Evolutionary conservation across 2,797 vertebrate species (phyloP).

Genomic region (Enteromius afrohamiltoni): DNA sequence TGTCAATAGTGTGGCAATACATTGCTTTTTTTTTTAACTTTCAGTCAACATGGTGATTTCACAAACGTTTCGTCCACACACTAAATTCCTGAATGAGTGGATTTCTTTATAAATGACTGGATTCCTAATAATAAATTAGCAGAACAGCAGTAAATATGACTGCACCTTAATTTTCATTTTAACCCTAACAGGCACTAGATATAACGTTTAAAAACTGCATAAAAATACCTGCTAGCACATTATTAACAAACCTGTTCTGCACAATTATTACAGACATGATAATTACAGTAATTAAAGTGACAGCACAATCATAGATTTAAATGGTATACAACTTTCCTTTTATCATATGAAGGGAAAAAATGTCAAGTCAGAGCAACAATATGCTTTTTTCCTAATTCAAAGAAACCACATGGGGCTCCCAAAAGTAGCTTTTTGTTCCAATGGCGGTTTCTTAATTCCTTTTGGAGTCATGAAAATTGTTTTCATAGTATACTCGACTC

Average conservation of each 20-base stretch:
- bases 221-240: neutral
- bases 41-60: neutral
- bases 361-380: neutral
- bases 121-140: neutral
- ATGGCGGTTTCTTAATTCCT: neutral
- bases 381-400: neutral
- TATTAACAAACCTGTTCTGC: neutral
- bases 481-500: conserved; percentile 15
- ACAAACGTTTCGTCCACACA: neutral
- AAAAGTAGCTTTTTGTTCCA: neutral
- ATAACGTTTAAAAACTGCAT: neutral
- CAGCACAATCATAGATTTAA: neutral
- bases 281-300: neutral
- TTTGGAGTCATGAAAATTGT: conserved; percentile 28
- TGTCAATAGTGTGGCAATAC: neutral
- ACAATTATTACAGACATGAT: neutral
- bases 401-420: neutral
- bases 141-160: neutral
- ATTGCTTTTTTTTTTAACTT: neutral
- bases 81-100: too few relatives aligned
- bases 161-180: neutral
- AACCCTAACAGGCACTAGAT: neutral
- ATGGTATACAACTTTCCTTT: neutral
- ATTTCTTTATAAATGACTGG: neutral
- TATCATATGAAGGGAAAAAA: neutral